Evolutionary conservation across 1,140 invertebrate genomes (phyloP), one percentile per base, ranked within the genome.

Genomic region (Zaprionus camerounensis): DNA sequence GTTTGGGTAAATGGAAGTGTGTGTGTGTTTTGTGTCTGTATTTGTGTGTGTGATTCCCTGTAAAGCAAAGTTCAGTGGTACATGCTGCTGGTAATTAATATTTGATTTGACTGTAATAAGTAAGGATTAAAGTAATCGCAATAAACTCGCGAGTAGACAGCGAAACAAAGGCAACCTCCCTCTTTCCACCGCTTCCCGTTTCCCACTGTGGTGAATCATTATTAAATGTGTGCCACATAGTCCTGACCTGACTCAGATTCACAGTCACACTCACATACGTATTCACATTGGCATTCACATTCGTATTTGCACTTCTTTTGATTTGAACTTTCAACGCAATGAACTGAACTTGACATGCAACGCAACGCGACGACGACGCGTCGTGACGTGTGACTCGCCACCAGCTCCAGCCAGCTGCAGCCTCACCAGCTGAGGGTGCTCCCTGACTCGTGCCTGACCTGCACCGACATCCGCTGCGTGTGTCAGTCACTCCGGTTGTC

Each of bases 161-260:
- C 34, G n/a, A 59, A 34, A 67, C 26, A 44, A 28, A 67, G 41
- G 15, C 17, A 7, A 12, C 6, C 20, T 12, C 1, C 9, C 20
- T 51, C 3, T 24, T 5, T 4, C 20, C 20, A 12, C 11, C 3
- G 3, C 20, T 24, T 11, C 1, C 46, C 20, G 5, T 5, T 51
- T 20, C 3, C 20, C 20, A 2, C 56, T 22, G 56, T 20, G 28
- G 71, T 59, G 64, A 76, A 71, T 79, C 49, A 76, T 6, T 31
- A 3, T 2, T 13, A 65, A 80, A 87, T 88, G 81, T 87, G 84
- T 88, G 84, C 80, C 85, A 87, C 82, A 86, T 87, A 81, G 82
- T 84, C 26, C 46, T 24, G 22, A 24, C 46, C 5, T 51, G 46
- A 49, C 17, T 20, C 44, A 49, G n/a, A 51, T 51, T 49, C 9